Percentiles rank a stretch among this genome's conserved stretches.
Evolutionary conservation across 1,140 invertebrate genomes (phyloP).

Genomic region (Orius insidiosus): DNA sequence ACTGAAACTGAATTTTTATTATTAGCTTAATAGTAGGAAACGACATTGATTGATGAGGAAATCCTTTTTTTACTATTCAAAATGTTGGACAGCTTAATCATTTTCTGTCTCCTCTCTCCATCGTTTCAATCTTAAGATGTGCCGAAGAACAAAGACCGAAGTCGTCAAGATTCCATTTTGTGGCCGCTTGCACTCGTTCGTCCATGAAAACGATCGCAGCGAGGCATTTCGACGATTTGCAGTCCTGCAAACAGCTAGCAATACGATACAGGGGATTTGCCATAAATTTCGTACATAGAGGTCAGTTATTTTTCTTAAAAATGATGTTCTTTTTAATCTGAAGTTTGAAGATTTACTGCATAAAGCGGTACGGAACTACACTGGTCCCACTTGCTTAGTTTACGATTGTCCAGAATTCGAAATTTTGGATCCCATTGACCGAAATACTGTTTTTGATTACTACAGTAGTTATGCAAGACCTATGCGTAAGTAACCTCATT

Average conservation of each 20-base stretch:
- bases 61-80: neutral
- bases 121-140: conserved; percentile 16
- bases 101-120: conserved; percentile 10
- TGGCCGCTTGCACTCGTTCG: conserved; percentile 23
- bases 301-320: conserved; percentile 12
- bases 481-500: conserved; percentile 20
- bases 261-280: conserved; percentile 37
- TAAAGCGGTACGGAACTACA: neutral
- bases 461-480: conserved; percentile 19
- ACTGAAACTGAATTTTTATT: conserved; percentile 2
- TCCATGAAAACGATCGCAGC: conserved; percentile 22
- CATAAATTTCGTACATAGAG: conserved; percentile 35
- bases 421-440: conserved; percentile 4
- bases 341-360: conserved; percentile 14
- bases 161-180: conserved; percentile 23
- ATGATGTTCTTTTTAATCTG: neutral
- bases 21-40: conserved; percentile 2
- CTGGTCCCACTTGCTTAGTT: conserved; percentile 16
- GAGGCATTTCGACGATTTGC: conserved; percentile 22
- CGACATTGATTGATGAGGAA: neutral
- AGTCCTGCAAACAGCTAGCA: conserved; percentile 35
- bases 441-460: conserved; percentile 16
- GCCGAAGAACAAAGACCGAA: conserved; percentile 18
- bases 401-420: conserved; percentile 22
- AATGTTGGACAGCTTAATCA: neutral